Conservation (phyloP, 2,888 invertebrate genomes). For the Calliopum simillimum region DNA sequence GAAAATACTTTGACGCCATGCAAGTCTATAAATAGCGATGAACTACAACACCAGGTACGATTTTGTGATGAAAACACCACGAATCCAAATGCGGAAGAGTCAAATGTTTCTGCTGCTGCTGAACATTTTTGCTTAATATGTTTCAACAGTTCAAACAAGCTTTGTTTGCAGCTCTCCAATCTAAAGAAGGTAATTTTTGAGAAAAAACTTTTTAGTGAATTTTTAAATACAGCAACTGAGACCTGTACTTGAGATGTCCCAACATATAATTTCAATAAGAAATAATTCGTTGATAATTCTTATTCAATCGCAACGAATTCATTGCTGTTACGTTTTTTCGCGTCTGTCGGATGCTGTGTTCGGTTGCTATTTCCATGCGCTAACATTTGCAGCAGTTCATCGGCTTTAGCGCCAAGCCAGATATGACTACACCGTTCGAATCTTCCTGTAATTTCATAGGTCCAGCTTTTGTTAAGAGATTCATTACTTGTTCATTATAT, state of each 20-base stretch:
- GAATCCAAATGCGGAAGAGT: slow-evolving; percentile 53
- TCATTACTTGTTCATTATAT: slow-evolving; percentile 93
- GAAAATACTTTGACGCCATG: slow-evolving; percentile 17
- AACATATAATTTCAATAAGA: too few species aligned
- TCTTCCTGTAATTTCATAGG: slow-evolving; percentile 87
- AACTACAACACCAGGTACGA: slow-evolving; percentile 52
- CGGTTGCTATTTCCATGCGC: slow-evolving; percentile 87
- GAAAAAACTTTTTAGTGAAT: too few species aligned
- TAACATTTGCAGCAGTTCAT: slow-evolving; percentile 82
- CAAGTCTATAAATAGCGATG: slow-evolving; percentile 45
- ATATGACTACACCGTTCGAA: slow-evolving; percentile 82
- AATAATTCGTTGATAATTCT: too few species aligned
- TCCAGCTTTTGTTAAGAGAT: slow-evolving; percentile 77
- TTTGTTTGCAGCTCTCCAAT: slow-evolving; percentile 55
- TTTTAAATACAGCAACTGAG: too few species aligned
- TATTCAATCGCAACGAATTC: too few species aligned
- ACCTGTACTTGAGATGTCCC: too few species aligned
- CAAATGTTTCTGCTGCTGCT: slow-evolving; percentile 37
- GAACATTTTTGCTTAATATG: slow-evolving; percentile 45
- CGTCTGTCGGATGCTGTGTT: slow-evolving; percentile 95
- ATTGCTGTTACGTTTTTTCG: too few species aligned
- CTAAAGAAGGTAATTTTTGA: slow-evolving; percentile 40
- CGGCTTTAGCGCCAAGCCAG: slow-evolving; percentile 81
- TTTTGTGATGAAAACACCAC: slow-evolving; percentile 59
- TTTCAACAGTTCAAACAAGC: slow-evolving; percentile 58